Conservation (phyloP, 30 jellyfish, hydroid and myxozoan genomes). For the Aurelia sp. region DNA sequence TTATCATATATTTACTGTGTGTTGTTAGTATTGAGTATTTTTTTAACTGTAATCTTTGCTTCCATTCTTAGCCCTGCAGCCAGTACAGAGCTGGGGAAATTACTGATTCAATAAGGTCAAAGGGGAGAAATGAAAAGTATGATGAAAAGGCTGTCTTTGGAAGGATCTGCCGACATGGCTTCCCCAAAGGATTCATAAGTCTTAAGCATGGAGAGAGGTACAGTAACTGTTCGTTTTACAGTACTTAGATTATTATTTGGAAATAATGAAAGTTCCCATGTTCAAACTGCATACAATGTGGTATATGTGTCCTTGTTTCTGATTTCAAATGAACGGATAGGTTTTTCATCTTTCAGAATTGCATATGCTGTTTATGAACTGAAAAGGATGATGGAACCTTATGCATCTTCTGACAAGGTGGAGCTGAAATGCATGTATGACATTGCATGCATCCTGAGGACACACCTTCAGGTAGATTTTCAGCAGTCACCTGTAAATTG, state of each 20-base stretch:
- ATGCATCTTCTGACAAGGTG: background rate
- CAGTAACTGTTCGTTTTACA: too few relatives aligned
- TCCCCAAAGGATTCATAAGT: slow-evolving; percentile 14
- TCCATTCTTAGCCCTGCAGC: slow-evolving; percentile 11
- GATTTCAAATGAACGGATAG: too few relatives aligned
- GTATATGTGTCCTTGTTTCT: too few relatives aligned
- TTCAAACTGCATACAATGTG: too few relatives aligned
- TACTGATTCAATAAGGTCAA: slow-evolving; percentile 41
- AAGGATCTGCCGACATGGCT: slow-evolving; percentile 17
- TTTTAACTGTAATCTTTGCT: background rate
- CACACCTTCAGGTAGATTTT: background rate
- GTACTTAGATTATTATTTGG: too few relatives aligned
- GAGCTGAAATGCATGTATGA: background rate
- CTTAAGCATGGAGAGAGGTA: slow-evolving; percentile 28
- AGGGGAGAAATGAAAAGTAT: slow-evolving; percentile 23
- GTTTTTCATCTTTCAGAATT: background rate
- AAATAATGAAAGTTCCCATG: too few relatives aligned
- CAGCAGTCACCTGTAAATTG: too few relatives aligned
- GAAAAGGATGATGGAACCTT: background rate
- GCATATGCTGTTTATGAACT: background rate
- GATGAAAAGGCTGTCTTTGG: slow-evolving; percentile 34
- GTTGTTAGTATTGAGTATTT: too few relatives aligned
- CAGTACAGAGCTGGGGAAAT: slow-evolving; percentile 53
- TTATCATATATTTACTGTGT: too few relatives aligned
- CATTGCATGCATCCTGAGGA: background rate